Evolutionary conservation across 2,888 invertebrate genomes (phyloP), one percentile per base, ranked within the genome.

Genomic region (Epinotia brunnichana): DNA sequence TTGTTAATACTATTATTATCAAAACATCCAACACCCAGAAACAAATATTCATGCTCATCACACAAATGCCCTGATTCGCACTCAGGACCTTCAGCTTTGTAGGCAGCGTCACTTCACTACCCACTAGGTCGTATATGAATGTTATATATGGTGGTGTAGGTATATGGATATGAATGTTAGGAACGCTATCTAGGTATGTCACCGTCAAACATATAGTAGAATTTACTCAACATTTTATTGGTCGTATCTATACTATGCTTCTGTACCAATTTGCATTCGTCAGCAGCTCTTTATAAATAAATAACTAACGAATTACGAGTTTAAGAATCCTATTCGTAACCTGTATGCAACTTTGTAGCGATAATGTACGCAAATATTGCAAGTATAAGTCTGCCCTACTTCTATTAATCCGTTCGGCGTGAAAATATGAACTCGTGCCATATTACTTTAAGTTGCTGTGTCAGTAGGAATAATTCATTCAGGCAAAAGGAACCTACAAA

Each of bases 281-380:
- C 48, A 9, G 35, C 35, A 0, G 35, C n/a, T 48, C 3, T 44
- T 21, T 13, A 21, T 7, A 21, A 10, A 21, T 7, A 21, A 10
- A 24, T 57, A 61, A 62, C 48, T 29, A 48, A 48, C 29, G n/a
- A 48, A 29, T 62, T 29, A 62, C 5, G 62, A 17, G 24, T n/a
- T 62, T 21, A 48, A 11, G 24, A 62, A 17, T 62, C n/a, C 5
- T 15, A 53, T 56, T 48, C n/a, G 21, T 19, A 39, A 66, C 39
- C 54, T 56, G 29, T n/a, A 35, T 24, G 41, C 54, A 41, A 56
- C 54, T 19, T 66, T 56, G 39, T 41, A 56, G 10, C 41, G 11
- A 66, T 15, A 41, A 41, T 66, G 66, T 41, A 66, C 19, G 19
- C 51, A 19, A 56, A 11, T 66, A 56, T 62, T 62, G 24, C 48